These are phyloP conservation scores for Trichonephila clavata DNA, from an alignment of 1,140 invertebrate species.

Conservation along the genomic window DNA sequence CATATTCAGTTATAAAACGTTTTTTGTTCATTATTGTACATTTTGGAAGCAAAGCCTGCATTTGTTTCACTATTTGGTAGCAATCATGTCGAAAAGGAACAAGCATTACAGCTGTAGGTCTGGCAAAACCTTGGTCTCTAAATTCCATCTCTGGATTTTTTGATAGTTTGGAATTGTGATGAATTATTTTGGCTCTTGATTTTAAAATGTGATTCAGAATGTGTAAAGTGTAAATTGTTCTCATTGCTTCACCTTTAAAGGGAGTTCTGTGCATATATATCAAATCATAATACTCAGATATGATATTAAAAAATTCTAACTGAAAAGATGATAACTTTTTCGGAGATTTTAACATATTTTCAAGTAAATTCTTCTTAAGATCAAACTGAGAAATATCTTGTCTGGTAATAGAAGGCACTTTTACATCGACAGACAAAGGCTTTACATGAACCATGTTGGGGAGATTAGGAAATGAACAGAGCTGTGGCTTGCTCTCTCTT, in stretches of 20 bases:
- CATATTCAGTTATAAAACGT: constrained; percentile 93
- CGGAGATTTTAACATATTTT: background rate
- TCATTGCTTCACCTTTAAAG: constrained; percentile 90
- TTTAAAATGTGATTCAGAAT: constrained; percentile 95
- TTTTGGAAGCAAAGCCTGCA: constrained; percentile 85
- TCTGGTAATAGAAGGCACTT: background rate
- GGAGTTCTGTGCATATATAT: constrained; percentile 88
- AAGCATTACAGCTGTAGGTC: constrained; percentile 96
- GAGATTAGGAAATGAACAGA: constrained; percentile 2
- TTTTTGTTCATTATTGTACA: constrained; percentile 92
- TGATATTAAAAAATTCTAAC: constrained; percentile 89
- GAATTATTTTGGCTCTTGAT: constrained; percentile 89
- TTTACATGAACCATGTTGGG: constrained; percentile 30
- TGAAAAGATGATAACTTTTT: background rate
- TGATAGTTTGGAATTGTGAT: constrained; percentile 90
- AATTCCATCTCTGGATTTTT: constrained; percentile 87
- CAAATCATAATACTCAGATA: constrained; percentile 94
- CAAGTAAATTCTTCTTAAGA: constrained; percentile 64
- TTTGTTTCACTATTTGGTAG: constrained; percentile 62
- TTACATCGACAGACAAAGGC: background rate
- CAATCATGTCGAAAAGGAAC: constrained; percentile 88
- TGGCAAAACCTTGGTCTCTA: constrained; percentile 95
- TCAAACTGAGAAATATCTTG: constrained; percentile 23
- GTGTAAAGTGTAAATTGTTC: constrained; percentile 91
- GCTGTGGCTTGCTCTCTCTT: background rate